A percentile compares a stretch with the other conserved stretches of the same genome.
phyloP scores from a whole-genome alignment of 2,113 vertebrate genomes.

The pig (Sus scrofa) region DNA sequence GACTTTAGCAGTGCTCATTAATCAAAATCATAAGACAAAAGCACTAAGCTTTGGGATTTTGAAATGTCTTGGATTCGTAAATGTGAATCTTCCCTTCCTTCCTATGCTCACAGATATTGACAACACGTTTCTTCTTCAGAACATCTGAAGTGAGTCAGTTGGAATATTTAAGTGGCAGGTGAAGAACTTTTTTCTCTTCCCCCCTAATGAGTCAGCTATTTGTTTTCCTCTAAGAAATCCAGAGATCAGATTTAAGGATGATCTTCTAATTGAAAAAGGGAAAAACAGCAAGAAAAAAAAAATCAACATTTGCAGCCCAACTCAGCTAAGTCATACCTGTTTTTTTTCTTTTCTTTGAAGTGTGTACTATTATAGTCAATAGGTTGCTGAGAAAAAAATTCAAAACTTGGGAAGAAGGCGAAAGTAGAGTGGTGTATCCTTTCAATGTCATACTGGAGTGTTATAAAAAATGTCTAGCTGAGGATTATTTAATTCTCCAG shows the following conservation, averaged over 20 bases:
- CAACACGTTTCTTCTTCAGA: background rate
- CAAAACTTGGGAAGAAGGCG: background rate
- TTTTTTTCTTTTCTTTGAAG: background rate
- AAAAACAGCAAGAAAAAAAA: background rate
- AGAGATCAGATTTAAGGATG: background rate
- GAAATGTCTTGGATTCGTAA: background rate
- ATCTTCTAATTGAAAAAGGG: background rate
- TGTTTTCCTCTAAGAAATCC: conserved; percentile 9
- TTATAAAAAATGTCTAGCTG: background rate
- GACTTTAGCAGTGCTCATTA: background rate
- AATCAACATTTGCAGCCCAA: background rate
- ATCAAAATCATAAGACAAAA: background rate
- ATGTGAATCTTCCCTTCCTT: background rate
- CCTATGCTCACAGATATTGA: background rate
- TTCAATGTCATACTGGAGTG: background rate
- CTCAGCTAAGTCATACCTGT: background rate
- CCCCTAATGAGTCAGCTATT: background rate
- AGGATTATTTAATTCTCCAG: background rate
- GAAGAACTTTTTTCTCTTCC: background rate
- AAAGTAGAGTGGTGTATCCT: background rate
- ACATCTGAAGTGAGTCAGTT: background rate
- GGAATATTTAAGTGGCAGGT: conserved; percentile 5
- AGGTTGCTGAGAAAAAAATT: background rate
- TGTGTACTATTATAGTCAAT: background rate
- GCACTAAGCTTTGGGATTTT: background rate